Evolutionary conservation across 2,797 vertebrate species (phyloP).

Genomic region (Rhyacichthys aspro): DNA sequence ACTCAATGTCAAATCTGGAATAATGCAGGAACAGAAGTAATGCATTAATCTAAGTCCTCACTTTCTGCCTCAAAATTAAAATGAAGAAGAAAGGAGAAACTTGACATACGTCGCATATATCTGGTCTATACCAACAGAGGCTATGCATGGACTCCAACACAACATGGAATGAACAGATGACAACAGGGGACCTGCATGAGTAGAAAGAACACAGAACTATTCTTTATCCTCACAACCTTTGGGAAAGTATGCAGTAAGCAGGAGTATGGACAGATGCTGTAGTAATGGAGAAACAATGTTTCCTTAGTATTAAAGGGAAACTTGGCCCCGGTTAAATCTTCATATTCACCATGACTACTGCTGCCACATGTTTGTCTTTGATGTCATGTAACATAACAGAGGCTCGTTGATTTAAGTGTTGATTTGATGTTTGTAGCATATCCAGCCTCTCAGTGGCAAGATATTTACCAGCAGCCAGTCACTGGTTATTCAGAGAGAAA

Average conservation of each 20-base stretch:
- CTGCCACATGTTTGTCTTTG: conserved; percentile 38
- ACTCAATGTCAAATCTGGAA: conserved; percentile 16
- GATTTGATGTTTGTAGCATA: conserved; percentile 23
- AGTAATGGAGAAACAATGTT: conserved; percentile 38
- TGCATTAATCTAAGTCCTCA: not conserved
- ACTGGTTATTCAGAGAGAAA: conserved; percentile 46
- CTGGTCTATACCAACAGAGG: conserved; percentile 34
- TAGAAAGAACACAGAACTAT: conserved; percentile 45
- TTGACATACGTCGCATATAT: conserved; percentile 31
- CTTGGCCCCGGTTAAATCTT: conserved; percentile 62
- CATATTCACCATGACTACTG: conserved; percentile 55
- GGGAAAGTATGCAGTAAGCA: conserved; percentile 32
- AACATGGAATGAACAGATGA: conserved; percentile 27
- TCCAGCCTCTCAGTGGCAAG: conserved; percentile 39
- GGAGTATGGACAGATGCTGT: conserved; percentile 33
- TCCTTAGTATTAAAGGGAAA: conserved; percentile 42
- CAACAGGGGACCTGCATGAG: conserved; percentile 29
- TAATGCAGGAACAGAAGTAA: conserved; percentile 4
- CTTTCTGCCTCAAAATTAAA: conserved; percentile 28
- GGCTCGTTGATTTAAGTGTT: conserved; percentile 40
- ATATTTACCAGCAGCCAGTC: conserved; percentile 50
- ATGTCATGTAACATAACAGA: conserved; percentile 41
- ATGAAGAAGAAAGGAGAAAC: conserved; percentile 32
- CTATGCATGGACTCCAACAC: conserved; percentile 19
- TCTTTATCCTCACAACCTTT: conserved; percentile 39